Evolutionary conservation across 1,140 invertebrate species (phyloP).

Genomic region (Caerostris extrusa): DNA sequence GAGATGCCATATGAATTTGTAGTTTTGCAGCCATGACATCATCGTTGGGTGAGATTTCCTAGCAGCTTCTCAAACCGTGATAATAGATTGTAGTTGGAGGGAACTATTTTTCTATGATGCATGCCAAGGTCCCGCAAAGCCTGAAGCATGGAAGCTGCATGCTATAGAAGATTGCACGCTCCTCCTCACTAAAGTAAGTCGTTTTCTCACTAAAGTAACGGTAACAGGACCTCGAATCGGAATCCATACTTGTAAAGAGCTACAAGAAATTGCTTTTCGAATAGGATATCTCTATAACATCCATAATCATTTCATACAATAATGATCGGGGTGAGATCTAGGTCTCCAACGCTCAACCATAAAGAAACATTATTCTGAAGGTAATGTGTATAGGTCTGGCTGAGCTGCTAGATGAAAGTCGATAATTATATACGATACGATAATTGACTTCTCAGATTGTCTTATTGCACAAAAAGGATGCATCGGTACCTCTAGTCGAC

Average conservation of each 20-base stretch:
- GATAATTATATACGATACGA: background rate
- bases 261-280: background rate
- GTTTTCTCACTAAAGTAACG: background rate
- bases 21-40: slow-evolving; percentile 17
- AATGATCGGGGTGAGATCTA: background rate
- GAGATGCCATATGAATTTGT: slow-evolving; percentile 24
- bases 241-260: background rate
- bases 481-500: background rate
- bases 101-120: background rate
- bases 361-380: background rate
- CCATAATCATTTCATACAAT: background rate
- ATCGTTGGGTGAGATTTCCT: slow-evolving; percentile 35
- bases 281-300: background rate
- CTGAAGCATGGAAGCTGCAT: background rate
- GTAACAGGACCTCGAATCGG: background rate
- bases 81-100: background rate
- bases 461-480: background rate
- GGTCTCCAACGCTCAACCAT: background rate
- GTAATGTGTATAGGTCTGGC: background rate
- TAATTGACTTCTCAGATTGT: background rate
- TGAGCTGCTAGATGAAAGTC: background rate
- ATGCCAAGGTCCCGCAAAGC: background rate
- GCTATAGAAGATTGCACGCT: too few species aligned
- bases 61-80: background rate
- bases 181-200: too few species aligned